A percentile compares a stretch with the other conserved stretches of the same genome.
phyloP scores from a whole-genome alignment of 2,888 invertebrate species.

The Oscheius onirici region DNA sequence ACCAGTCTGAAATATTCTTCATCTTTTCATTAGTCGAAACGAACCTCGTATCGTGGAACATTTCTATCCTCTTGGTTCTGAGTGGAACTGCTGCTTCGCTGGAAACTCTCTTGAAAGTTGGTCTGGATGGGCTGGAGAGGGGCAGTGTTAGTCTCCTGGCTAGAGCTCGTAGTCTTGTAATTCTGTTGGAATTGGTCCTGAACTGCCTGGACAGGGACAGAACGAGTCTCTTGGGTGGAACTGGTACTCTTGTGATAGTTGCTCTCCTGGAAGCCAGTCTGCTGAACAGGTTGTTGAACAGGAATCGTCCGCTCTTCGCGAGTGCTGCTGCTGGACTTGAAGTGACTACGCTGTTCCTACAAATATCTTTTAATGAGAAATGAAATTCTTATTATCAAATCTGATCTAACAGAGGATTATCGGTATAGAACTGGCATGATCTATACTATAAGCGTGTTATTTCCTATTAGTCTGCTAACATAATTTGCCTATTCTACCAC shows the following conservation, averaged over 20 bases:
- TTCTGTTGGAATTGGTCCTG: conserved; percentile 11
- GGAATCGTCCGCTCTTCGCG: conserved; percentile 20
- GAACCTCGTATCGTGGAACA: not conserved
- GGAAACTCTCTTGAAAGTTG: conserved; percentile 28
- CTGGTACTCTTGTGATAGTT: conserved; percentile 13
- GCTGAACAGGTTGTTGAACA: conserved; percentile 2
- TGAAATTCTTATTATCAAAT: too few species aligned
- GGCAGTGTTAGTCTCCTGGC: conserved; percentile 2
- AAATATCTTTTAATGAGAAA: not conserved
- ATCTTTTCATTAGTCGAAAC: not conserved
- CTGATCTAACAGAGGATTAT: too few species aligned
- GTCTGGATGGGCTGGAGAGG: conserved; percentile 28
- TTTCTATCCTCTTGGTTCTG: not conserved
- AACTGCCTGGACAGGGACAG: conserved; percentile 26
- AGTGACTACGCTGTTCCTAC: conserved; percentile 35
- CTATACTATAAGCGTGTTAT: too few species aligned
- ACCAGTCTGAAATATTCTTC: not conserved
- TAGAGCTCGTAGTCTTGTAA: conserved; percentile 21
- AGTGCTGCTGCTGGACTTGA: conserved; percentile 19
- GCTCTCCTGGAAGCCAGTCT: conserved; percentile 16
- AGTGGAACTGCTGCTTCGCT: conserved; percentile 6
- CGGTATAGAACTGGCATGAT: too few species aligned
- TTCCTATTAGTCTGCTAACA: not conserved
- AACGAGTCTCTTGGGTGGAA: conserved; percentile 14
- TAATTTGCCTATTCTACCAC: not conserved